Evolutionary conservation across 2,888 invertebrate genomes (phyloP), one percentile per base, ranked within the genome.

Genomic region (Cephus pulcher): DNA sequence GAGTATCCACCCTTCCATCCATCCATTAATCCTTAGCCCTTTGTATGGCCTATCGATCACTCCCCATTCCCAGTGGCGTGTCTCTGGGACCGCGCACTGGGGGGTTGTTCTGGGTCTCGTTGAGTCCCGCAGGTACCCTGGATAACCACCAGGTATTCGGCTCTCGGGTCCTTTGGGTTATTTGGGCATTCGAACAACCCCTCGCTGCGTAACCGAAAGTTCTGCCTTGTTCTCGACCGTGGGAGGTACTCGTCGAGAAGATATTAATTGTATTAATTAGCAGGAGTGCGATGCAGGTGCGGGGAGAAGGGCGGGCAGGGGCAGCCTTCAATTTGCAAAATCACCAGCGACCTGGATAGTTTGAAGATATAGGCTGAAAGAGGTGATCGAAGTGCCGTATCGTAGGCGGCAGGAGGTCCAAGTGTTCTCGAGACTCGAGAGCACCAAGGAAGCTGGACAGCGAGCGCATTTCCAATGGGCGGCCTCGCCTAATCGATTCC

Each of bases 191-290:
- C 56, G 56, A 56, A 88, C 82, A 86, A 81, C 86, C 86, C 86
- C 89, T 87, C 83, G 88, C 89, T 88, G 89, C 76, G 89, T 81
- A 78, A 79, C 78, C 79, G 76, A 83, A 84, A 84, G 76, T 76
- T 69, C 76, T 70, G 82, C 78, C 81, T 84, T 80, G 85, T 84
- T 84, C 82, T 77, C 78, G 78, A 79, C 88, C 83, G 83, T 86
- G 85, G 88, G 88, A 88, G 88, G 87, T 82, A 85, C 84, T 88
- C 88, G 85, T 86, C 88, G 85, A 81, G 78, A 79, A 80, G 84
- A 84, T 89, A 89, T 89, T 89, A 89, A 89, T 89, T 89, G 86
- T 84, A 86, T 86, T 88, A 86, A 89, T 88, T 89, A 79, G 69
- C 73, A 34, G 73, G 33, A 34, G 23, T 9, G 9, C 23, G 56